Base-by-base conservation (phyloP, 2,113 vertebrate genomes). In the Mesitornis unicolor region DNA sequence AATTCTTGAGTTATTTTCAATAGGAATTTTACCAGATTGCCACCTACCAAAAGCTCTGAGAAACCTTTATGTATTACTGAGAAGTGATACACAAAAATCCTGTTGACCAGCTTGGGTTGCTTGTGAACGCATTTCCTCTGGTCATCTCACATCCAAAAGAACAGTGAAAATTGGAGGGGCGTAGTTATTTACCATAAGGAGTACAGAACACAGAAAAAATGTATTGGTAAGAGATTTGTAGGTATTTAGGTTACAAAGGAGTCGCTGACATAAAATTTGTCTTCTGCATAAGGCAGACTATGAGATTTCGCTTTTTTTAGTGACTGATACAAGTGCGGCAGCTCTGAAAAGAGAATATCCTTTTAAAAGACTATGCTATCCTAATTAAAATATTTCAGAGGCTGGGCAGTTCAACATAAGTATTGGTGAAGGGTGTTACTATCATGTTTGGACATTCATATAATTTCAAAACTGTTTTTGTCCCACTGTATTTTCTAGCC, bases 211-310 rank as follows among this genome's bases (percentile, higher is more conserved):
- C 2, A 10, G 35, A 13, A 64, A 61, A 73, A 13, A 9, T 59
- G 8, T 48, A 25, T 38, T 36, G 28, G 31, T 61, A 19, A 25
- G 54, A 56, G 18, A 17, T 77, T 43, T 69, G 18, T 63, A 45
- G 64, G 15, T 11, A 13, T 83, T 79, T 45, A 29, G 11, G 36
- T 63, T 31, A 74, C 42, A 63, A 17, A 67, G 25, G 33, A 65
- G 38, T n/a, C 45, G 6, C n/a, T 45, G 48, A 10, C 35, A 10
- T 65, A 6, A 5, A 20, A 54, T 61, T 74, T 81, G 13, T n/a
- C 50, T 81, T 56, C 36, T 57, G 54, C 26, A 19, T 26, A 4
- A 40, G 0, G 1, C 12, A 31, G 20, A 22, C 42, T 7, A 0
- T 8, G 16, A 29, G 19, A 73, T 48, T 74, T 71, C 22, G 22